Evolutionary conservation across 2,888 invertebrate genomes (phyloP).

Genomic region (Eupithecia inturbata): DNA sequence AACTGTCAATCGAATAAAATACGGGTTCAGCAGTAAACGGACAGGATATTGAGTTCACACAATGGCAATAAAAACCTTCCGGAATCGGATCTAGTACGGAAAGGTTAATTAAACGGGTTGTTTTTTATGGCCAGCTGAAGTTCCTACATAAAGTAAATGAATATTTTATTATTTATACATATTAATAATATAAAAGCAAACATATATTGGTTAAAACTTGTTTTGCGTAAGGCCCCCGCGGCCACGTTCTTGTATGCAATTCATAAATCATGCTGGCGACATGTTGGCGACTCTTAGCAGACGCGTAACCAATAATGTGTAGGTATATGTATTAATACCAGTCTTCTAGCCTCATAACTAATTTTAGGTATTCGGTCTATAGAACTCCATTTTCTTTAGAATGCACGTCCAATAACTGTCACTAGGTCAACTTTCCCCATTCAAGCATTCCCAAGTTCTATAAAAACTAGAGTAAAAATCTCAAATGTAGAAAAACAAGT

Average conservation of each 20-base stretch:
- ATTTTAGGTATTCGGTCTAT: background rate
- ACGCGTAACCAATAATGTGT: too few relatives aligned
- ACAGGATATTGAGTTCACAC: slow-evolving; percentile 75
- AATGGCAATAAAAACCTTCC: slow-evolving; percentile 69
- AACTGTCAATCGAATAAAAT: slow-evolving; percentile 14
- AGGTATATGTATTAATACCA: too few relatives aligned
- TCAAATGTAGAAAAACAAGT: background rate
- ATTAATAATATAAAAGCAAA: too few relatives aligned
- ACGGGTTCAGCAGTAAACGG: slow-evolving; percentile 55
- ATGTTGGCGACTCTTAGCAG: too few relatives aligned
- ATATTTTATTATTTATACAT: too few relatives aligned
- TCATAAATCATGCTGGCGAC: too few relatives aligned
- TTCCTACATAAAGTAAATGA: background rate
- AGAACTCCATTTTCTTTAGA: background rate
- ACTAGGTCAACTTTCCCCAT: background rate
- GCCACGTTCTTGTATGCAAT: too few relatives aligned
- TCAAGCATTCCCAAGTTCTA: background rate
- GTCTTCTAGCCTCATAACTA: too few relatives aligned
- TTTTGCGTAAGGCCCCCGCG: too few relatives aligned
- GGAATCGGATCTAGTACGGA: slow-evolving; percentile 68
- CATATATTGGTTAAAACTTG: too few relatives aligned
- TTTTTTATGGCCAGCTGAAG: slow-evolving; percentile 42
- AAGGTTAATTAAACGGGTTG: slow-evolving; percentile 76
- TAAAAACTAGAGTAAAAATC: background rate
- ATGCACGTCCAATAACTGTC: background rate